Base-by-base conservation (phyloP, 2,113 vertebrate species). In the Zosterops hypoxanthus region DNA sequence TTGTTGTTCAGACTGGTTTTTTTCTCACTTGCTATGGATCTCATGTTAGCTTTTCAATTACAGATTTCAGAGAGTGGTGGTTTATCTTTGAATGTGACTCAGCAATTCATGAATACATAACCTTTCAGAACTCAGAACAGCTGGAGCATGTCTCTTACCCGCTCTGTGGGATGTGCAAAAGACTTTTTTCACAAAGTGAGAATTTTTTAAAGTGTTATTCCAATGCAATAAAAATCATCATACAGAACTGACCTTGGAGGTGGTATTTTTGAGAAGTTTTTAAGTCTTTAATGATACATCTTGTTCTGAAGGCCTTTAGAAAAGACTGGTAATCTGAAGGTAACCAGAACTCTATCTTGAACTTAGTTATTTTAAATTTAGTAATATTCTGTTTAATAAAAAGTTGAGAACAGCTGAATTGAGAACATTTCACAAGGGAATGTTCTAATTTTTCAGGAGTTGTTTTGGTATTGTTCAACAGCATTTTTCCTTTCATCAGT, bases 101-200 rank as follows among this genome's bases (percentile, higher is more conserved):
- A 92, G 82, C 68, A 95, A 82, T 90, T 93, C 94, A 97, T 94
- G 90, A 95, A 95, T 95, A 92, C 5, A 87, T 94, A 96, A 92
- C 82, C 56, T 94, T 96, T 88, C 57, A 36, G 15, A 60, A 60
- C 36, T 75, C 79, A 75, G 63, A 96, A 82, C 59, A 92, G 85
- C 82, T 88, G 64, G 41, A 96, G 64, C 15, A 0, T 81, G 72
- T 92, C 90, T 92, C 63, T 77, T 83, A 88, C 85, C 87, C 75
- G 75, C 71, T 77, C 90, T 90, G 63, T 79, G 71, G 71, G 34
- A 92, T 73, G 63, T 81, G 59, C 47, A 86, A 41, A 81, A 86
- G 59, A 60, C 4, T 66, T 61, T 79, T 73, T 79, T 73, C 59
- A 64, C 39, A 75, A 87, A 87, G 90, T 52, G 15, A 56, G 53